Evolutionary conservation across 2,888 invertebrate species (phyloP).

Genomic region (Ischnura elegans): DNA sequence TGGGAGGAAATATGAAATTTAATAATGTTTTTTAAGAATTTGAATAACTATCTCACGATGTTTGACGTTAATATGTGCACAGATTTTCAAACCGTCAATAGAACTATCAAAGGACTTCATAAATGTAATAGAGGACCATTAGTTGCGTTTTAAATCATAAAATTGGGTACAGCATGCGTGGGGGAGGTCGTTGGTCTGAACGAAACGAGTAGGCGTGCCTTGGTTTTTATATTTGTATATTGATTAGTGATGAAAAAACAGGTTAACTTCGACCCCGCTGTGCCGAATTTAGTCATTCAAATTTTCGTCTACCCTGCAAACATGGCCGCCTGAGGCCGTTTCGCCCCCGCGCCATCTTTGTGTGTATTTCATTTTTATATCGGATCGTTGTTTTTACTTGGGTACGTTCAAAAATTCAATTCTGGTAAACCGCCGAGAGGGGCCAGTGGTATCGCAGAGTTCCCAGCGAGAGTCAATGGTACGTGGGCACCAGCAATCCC

Average conservation of each 20-base stretch:
- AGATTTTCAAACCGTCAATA: too few species aligned
- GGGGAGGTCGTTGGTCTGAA: not conserved
- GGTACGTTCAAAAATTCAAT: not conserved
- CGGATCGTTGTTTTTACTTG: not conserved
- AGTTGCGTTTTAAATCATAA: not conserved
- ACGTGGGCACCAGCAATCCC: not conserved
- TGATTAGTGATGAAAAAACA: too few species aligned
- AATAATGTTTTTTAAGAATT: too few species aligned
- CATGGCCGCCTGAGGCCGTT: not conserved
- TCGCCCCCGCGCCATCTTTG: not conserved
- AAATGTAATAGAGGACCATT: not conserved
- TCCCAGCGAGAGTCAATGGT: not conserved
- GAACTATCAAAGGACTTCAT: too few species aligned
- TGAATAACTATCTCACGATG: too few species aligned
- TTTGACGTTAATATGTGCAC: too few species aligned
- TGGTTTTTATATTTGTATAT: too few species aligned
- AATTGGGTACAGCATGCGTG: too few species aligned
- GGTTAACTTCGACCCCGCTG: not conserved
- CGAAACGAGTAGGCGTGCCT: too few species aligned
- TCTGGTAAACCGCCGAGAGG: not conserved
- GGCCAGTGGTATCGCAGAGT: not conserved
- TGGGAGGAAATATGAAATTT: too few species aligned
- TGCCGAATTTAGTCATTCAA: constrained; percentile 8
- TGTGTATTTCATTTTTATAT: not conserved
- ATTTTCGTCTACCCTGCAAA: not conserved